phyloP scores from a whole-genome alignment of 2,797 vertebrate genomes.

The Aplochiton taeniatus region DNA sequence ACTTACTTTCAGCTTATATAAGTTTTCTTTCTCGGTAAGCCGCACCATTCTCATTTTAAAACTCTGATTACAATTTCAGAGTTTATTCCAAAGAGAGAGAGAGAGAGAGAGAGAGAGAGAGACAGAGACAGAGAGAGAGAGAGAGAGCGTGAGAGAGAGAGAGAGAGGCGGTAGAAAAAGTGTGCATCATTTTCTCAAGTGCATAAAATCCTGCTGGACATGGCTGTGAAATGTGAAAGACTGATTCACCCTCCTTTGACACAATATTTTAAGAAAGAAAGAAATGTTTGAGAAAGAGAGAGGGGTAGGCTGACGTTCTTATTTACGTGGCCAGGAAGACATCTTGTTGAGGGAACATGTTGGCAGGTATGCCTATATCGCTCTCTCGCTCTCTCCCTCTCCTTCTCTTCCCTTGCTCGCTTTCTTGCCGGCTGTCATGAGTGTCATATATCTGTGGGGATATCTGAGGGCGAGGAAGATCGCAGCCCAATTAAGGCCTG shows the following conservation, averaged over 20 bases:
- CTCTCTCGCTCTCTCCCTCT: neutral
- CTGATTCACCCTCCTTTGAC: conserved; percentile 63
- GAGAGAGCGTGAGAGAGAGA: conserved; percentile 58
- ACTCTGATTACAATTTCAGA: conserved; percentile 76
- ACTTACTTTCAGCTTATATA: conserved; percentile 76
- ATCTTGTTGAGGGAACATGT: conserved; percentile 93
- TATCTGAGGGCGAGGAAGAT: conserved; percentile 87
- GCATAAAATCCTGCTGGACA: conserved; percentile 61
- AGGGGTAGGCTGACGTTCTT: conserved; percentile 64
- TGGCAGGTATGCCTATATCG: conserved; percentile 83
- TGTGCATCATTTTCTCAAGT: conserved; percentile 59
- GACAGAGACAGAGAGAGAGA: conserved; percentile 57
- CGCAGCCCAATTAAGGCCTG: conserved; percentile 98
- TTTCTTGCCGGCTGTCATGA: conserved; percentile 84
- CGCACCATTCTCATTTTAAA: conserved; percentile 76
- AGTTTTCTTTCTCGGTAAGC: conserved; percentile 74
- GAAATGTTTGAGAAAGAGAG: conserved; percentile 44
- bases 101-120: conserved; percentile 56
- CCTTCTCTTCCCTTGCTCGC: conserved; percentile 17
- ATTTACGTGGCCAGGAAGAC: conserved; percentile 83
- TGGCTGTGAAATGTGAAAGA: conserved; percentile 65
- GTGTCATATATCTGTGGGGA: conserved; percentile 91
- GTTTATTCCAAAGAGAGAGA: conserved; percentile 57
- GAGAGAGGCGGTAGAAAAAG: conserved; percentile 57
- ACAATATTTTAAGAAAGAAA: conserved; percentile 55